Evolutionary conservation across 2,113 vertebrate species (phyloP).

Genomic region (Chaetorhynchus papuensis): DNA sequence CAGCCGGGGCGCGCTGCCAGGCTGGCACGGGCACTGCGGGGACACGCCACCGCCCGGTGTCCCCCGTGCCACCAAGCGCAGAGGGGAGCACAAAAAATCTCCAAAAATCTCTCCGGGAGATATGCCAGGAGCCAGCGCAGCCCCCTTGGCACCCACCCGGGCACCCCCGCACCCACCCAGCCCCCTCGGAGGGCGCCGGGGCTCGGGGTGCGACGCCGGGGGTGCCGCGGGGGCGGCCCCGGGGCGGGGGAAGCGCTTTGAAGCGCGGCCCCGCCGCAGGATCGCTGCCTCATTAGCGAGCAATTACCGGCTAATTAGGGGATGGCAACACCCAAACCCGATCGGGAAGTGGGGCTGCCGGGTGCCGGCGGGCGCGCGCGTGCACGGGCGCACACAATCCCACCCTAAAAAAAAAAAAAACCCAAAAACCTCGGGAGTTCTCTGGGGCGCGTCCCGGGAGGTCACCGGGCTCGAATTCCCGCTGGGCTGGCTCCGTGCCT

Average conservation of each 20-base stretch:
- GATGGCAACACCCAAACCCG: slow-evolving; percentile 20
- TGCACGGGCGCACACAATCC: not conserved
- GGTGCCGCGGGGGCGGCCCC: not conserved
- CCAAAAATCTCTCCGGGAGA: not conserved
- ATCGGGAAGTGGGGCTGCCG: not conserved
- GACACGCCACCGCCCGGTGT: not conserved
- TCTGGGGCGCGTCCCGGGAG: not conserved
- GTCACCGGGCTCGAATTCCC: not conserved
- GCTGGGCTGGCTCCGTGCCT: not conserved
- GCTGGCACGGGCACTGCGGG: not conserved
- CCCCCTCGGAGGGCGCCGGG: not conserved
- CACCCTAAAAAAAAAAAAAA: not conserved
- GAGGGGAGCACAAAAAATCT: no score
- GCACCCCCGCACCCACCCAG: not conserved
- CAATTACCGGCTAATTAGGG: slow-evolving; percentile 11
- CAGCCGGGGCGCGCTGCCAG: not conserved
- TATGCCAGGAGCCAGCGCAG: rapidly evolving
- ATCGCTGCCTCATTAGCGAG: slow-evolving; percentile 2
- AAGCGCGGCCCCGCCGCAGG: not conserved
- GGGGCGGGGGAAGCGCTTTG: not conserved
- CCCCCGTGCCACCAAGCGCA: not conserved
- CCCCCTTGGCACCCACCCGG: not conserved
- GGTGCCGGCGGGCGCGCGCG: not conserved
- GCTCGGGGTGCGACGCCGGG: rapidly evolving
- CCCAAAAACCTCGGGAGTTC: not conserved